These are phyloP conservation scores for Arothron firmamentum DNA, from an alignment of 2,113 vertebrate species.

Conservation along the genomic window DNA sequence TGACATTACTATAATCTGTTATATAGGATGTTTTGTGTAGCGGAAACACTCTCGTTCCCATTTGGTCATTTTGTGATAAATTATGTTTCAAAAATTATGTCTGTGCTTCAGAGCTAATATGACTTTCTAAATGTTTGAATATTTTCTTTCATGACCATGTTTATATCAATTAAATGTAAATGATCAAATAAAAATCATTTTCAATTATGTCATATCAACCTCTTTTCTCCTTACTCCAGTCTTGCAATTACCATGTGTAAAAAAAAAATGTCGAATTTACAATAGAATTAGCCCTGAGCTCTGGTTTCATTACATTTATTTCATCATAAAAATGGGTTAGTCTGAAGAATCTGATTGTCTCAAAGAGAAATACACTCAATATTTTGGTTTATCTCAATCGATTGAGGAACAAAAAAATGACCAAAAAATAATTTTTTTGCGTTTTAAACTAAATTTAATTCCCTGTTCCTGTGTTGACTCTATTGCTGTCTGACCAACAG, in stretches of 20 bases:
- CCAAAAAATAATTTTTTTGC: neutral
- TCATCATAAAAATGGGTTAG: no score
- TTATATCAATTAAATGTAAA: slow-evolving; percentile 90
- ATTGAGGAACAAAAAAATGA: no score
- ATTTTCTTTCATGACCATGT: slow-evolving; percentile 87
- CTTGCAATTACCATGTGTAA: no score
- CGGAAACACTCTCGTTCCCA: slow-evolving; percentile 95
- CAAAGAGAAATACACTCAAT: no score
- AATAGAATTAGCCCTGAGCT: no score
- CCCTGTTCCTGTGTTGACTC: no score
- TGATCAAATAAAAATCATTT: slow-evolving; percentile 91
- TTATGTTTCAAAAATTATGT: slow-evolving; percentile 85
- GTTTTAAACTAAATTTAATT: neutral
- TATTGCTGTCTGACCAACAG: neutral
- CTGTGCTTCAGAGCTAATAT: slow-evolving; percentile 90
- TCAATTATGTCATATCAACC: slow-evolving; percentile 80
- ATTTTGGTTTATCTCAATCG: no score
- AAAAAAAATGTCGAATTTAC: no score
- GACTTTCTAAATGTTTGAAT: slow-evolving; percentile 91
- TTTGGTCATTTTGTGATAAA: slow-evolving; percentile 91
- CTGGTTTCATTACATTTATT: no score
- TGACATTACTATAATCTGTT: slow-evolving; percentile 84
- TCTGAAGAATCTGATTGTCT: no score
- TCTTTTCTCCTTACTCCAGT: slow-evolving; percentile 26
- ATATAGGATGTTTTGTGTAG: slow-evolving; percentile 99